Percentiles rank a stretch among this genome's conserved stretches.
Evolutionary conservation across 1,140 invertebrate species (phyloP).

Genomic region (Alviniconcha marisindica): DNA sequence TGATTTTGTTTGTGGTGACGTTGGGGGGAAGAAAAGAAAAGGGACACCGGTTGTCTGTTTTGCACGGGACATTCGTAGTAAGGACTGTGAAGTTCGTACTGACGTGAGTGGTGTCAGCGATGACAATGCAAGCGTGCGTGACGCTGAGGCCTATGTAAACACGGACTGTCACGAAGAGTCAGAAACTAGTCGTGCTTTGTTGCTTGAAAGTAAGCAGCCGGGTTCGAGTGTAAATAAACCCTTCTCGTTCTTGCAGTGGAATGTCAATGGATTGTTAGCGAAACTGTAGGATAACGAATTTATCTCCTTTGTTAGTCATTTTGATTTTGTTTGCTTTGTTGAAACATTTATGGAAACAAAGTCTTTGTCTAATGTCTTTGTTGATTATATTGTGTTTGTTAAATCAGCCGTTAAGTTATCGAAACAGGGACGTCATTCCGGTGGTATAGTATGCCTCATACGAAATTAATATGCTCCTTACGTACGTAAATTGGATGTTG

Average conservation of each 20-base stretch:
- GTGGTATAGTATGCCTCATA: too few relatives aligned
- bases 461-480: neutral
- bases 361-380: neutral
- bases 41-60: neutral
- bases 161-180: neutral
- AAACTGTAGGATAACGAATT: neutral
- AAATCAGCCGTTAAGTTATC: neutral
- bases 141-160: neutral
- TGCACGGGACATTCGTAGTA: neutral
- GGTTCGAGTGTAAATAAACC: neutral
- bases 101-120: neutral
- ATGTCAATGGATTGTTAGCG: neutral
- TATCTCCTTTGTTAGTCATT: neutral
- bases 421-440: neutral
- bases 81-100: neutral
- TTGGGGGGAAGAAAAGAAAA: neutral
- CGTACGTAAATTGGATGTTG: too few relatives aligned
- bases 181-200: neutral
- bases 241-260: neutral
- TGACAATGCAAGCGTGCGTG: neutral
- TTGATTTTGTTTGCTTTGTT: neutral
- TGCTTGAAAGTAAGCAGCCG: neutral
- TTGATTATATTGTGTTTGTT: neutral
- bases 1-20: too few relatives aligned
- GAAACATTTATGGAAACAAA: neutral